Evolutionary conservation across 2,888 invertebrate genomes (phyloP).

Genomic region (Sinodicranocentrus sp.): DNA sequence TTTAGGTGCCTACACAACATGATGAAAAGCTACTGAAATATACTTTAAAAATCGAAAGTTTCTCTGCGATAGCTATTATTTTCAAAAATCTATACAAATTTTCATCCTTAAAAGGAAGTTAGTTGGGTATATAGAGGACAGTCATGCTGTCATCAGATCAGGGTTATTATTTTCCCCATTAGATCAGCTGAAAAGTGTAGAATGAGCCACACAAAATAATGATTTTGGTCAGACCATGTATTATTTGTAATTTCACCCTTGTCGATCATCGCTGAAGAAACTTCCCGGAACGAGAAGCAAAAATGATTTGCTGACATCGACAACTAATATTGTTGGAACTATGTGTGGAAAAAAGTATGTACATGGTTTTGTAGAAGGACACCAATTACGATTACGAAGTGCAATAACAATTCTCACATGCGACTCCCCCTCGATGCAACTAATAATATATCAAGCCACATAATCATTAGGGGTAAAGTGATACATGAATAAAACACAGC

Average conservation of each 20-base stretch:
- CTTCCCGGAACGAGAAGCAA: neutral
- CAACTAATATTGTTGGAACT: neutral
- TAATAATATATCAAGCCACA: neutral
- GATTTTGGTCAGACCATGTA: conserved; percentile 26
- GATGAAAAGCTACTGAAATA: too few species aligned
- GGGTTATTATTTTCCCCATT: neutral
- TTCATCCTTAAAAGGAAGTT: too few species aligned
- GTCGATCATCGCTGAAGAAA: too few species aligned
- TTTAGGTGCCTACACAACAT: too few species aligned
- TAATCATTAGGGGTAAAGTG: neutral
- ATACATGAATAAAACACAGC: too few species aligned
- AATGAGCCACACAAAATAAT: conserved; percentile 2
- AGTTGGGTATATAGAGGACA: neutral
- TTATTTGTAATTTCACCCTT: conserved; percentile 64
- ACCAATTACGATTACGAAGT: neutral
- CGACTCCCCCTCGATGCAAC: neutral
- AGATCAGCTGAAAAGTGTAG: neutral
- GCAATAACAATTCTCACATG: conserved; percentile 1
- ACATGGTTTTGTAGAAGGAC: neutral
- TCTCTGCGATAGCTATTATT: too few species aligned
- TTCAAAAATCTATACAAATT: neutral
- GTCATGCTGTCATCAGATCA: neutral
- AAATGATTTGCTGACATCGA: conserved; percentile 2
- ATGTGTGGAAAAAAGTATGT: neutral
- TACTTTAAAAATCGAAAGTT: too few species aligned